Evolutionary conservation across 2,113 vertebrate genomes (phyloP), one percentile per base, ranked within the genome.

Genomic region (Takifugu bimaculatus): DNA sequence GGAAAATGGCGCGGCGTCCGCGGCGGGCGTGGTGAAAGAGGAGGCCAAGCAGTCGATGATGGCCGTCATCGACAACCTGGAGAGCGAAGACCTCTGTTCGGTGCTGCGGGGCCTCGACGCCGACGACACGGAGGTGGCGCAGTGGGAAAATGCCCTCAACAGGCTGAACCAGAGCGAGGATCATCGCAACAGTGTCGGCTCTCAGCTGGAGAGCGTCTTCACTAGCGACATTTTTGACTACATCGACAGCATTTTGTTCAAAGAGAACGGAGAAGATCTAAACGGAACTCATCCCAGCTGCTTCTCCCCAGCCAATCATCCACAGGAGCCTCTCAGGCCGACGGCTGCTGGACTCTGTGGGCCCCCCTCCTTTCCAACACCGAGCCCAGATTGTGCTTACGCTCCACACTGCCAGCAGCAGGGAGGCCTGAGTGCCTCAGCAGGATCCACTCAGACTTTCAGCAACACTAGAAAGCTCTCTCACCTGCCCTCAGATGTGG

Each of bases 81-180:
- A 72, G 0, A 69, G 57, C 0, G 39, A 82, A 0, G 78, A 87
- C 0, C 45, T 81, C 7, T 67, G 63, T 4, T 15, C 60, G 0
- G 68, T 72, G 0, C 13, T 90, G 70, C 69, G 87, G 51, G 66
- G 61, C 0, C 57, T 89, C 32, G 67, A 58, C 0, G 0, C 81
- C 9, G 67, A 48, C 6, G 44, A 56, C 0, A 6, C 26, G 0
- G 85, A 87, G 67, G 77, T 90, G 78, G 62, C 73, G 61, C 75
- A 65, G 20, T 91, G 88, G 90, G 85, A 92, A 42, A 82, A 84
- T 1, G 61, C 73, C 20, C 69, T 93, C 15, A 86, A 88, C 42
- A 67, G 52, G 45, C 28, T 89, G n/a, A 68, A 70, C 26, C 57
- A 70, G 52, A 77, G 58, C 1, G 42, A 74, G 6, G 65, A 60